These are phyloP conservation scores for Cetonia aurata DNA, from an alignment of 2,888 invertebrate genomes.

Conservation along the genomic window DNA sequence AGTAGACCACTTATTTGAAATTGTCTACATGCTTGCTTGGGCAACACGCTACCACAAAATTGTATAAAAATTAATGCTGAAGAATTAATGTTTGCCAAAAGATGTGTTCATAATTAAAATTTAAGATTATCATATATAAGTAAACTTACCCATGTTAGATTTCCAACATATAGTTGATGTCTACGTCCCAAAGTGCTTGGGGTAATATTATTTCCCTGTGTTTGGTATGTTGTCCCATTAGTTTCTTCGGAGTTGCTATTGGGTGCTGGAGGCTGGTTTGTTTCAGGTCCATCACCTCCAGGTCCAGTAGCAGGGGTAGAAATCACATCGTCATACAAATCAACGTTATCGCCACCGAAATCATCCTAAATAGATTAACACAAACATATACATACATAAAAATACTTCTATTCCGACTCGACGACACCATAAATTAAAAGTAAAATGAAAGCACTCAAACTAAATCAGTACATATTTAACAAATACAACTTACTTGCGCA, in stretches of 20 bases:
- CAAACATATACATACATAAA: not conserved
- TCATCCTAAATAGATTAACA: slow-evolving; percentile 73
- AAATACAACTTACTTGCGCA: slow-evolving; percentile 72
- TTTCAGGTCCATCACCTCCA: slow-evolving; percentile 61
- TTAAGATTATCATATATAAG: not conserved
- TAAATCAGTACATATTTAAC: not conserved
- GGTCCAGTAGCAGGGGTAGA: slow-evolving; percentile 78
- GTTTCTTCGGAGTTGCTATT: slow-evolving; percentile 75
- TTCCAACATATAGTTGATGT: slow-evolving; percentile 96
- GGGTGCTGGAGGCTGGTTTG: slow-evolving; percentile 70
- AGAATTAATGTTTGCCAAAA: too few relatives aligned
- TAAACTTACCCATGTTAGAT: slow-evolving; percentile 93
- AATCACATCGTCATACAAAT: slow-evolving; percentile 96
- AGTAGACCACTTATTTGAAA: too few relatives aligned
- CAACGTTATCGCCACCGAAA: slow-evolving; percentile 88
- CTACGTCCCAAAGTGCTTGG: slow-evolving; percentile 81
- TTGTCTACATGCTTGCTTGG: too few relatives aligned
- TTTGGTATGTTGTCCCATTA: slow-evolving; percentile 79
- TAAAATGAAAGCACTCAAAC: slow-evolving; percentile 5
- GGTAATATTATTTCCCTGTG: slow-evolving; percentile 76
- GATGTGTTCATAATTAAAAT: too few relatives aligned
- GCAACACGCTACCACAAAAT: too few relatives aligned
- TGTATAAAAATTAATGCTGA: too few relatives aligned
- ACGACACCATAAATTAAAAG: not conserved
- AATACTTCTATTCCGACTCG: not conserved